Conservation (phyloP, 2,888 invertebrate species). For the Brachylomia viminalis region DNA sequence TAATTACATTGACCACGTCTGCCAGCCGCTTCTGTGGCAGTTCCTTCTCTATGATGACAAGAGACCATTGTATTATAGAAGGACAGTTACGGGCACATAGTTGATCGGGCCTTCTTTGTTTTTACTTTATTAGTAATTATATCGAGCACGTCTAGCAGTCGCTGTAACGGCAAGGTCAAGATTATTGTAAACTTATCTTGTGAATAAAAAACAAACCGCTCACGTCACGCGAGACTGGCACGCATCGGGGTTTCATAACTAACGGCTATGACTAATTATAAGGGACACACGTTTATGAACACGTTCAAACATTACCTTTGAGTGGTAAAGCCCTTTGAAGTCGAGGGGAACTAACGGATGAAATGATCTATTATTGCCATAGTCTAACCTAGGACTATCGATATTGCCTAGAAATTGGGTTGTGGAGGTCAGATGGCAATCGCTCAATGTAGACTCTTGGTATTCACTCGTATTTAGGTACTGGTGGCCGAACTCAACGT, state of each 20-base stretch:
- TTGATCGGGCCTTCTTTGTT: slow-evolving; percentile 16
- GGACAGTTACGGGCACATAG: too few relatives aligned
- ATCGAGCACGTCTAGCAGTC: slow-evolving; percentile 29
- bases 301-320: not conserved
- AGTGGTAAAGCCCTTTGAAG: not conserved
- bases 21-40: too few relatives aligned
- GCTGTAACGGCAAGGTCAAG: slow-evolving; percentile 51
- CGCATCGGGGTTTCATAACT: slow-evolving; percentile 45
- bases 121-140: not conserved
- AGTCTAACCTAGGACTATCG: not conserved
- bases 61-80: too few relatives aligned
- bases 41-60: too few relatives aligned
- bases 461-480: not conserved
- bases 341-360: not conserved
- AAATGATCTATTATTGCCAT: not conserved
- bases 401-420: not conserved
- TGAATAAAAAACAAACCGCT: slow-evolving; percentile 60
- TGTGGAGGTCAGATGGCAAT: not conserved
- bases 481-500: too few relatives aligned
- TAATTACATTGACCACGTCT: too few relatives aligned
- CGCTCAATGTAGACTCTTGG: not conserved
- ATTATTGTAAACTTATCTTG: slow-evolving; percentile 49
- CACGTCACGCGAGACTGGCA: slow-evolving; percentile 55
- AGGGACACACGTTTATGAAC: slow-evolving; percentile 9
- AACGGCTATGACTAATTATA: slow-evolving; percentile 48